A percentile compares a stretch with the other conserved stretches of the same genome.
These are phyloP conservation scores for Meghimatium bilineatum DNA, from an alignment of 2,888 invertebrate genomes.

Conservation along the genomic window DNA sequence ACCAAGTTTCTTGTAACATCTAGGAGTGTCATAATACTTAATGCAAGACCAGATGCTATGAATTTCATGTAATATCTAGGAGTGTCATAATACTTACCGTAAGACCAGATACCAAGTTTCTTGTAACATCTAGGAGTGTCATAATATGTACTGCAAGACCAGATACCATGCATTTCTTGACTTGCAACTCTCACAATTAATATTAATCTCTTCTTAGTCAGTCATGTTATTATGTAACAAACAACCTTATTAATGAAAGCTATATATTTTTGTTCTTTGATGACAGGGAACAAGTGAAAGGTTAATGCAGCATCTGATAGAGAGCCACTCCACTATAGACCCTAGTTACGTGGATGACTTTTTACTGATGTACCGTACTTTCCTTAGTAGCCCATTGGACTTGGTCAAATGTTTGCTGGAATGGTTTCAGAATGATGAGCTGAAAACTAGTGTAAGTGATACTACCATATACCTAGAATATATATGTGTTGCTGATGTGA, in stretches of 20 bases:
- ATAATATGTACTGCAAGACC: no score
- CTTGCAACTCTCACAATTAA: no score
- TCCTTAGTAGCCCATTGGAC: slow-evolving; percentile 89
- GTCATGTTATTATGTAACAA: background rate
- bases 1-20: no score
- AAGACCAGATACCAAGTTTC: no score
- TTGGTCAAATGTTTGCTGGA: slow-evolving; percentile 84
- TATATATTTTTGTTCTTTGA: background rate
- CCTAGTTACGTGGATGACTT: slow-evolving; percentile 99
- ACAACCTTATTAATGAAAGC: background rate
- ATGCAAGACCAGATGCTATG: no score
- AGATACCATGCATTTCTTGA: no score
- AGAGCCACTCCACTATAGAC: slow-evolving; percentile 91
- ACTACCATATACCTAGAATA: background rate
- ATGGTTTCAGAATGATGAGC: slow-evolving; percentile 69
- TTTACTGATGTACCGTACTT: slow-evolving; percentile 95
- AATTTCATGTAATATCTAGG: no score
- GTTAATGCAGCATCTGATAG: slow-evolving; percentile 93
- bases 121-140: no score
- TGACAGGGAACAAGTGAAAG: slow-evolving; percentile 88
- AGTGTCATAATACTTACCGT: no score
- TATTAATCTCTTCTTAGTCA: background rate
- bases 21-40: no score
- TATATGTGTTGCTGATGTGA: no score
- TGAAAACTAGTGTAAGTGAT: slow-evolving; percentile 43